Conservation (phyloP, 35 echinoderm and acorn worm genomes). For the Lytechinus pictus region DNA sequence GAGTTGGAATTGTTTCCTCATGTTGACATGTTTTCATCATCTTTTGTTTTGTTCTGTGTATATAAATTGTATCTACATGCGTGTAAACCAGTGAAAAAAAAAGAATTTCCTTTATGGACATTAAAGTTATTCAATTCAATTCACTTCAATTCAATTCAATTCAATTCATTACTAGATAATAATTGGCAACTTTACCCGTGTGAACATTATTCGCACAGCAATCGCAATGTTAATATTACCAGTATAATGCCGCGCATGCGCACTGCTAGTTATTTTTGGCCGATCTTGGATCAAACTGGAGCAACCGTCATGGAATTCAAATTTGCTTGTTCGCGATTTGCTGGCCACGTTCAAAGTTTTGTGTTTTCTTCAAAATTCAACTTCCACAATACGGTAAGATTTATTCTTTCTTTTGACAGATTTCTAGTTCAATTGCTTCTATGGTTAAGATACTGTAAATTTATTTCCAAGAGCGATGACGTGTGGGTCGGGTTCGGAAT, state of each 20-base stretch:
- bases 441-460: neutral
- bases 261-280: neutral
- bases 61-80: too few relatives aligned
- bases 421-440: neutral
- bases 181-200: too few relatives aligned
- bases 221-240: too few relatives aligned
- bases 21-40: too few relatives aligned
- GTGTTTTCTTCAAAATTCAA: slow-evolving; percentile 23
- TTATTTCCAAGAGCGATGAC: neutral
- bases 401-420: neutral
- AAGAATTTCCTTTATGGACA: too few relatives aligned
- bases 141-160: too few relatives aligned
- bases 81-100: too few relatives aligned
- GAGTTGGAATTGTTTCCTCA: too few relatives aligned
- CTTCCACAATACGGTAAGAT: neutral
- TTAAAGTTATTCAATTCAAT: too few relatives aligned
- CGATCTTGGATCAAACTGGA: neutral
- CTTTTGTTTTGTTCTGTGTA: too few relatives aligned
- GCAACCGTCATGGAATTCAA: slow-evolving; percentile 44
- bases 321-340: slow-evolving; percentile 40
- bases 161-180: too few relatives aligned
- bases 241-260: neutral
- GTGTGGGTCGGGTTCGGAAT: slow-evolving; percentile 18
- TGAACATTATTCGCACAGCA: too few relatives aligned
- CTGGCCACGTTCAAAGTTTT: neutral